Conservation (phyloP, 2,113 vertebrate genomes). For the Benitochromis conjunctus region DNA sequence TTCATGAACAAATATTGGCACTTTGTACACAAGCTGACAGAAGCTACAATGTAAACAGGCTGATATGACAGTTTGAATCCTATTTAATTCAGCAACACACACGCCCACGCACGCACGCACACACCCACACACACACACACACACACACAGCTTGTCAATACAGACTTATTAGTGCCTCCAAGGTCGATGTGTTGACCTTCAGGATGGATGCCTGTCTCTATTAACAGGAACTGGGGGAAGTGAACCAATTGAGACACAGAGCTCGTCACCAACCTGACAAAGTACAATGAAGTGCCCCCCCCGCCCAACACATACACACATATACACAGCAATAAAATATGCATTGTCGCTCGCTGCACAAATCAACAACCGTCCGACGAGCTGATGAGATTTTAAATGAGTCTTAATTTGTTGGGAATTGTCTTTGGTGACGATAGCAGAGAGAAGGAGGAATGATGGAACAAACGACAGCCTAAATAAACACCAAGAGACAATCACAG, state of each 20-base stretch:
- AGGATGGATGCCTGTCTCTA: constrained; percentile 52
- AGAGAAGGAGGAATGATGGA: background rate
- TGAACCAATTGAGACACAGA: constrained; percentile 49
- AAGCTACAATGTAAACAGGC: background rate
- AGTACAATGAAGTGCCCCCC: constrained; percentile 32
- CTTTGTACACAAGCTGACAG: background rate
- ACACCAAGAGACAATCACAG: background rate
- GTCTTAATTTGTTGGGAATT: constrained; percentile 65
- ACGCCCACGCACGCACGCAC: background rate
- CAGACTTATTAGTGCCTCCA: constrained; percentile 54
- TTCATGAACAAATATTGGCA: background rate
- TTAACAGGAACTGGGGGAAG: constrained; percentile 50
- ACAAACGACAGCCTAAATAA: background rate
- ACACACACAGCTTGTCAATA: constrained; percentile 35
- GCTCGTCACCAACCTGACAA: constrained; percentile 42
- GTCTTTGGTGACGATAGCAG: constrained; percentile 39
- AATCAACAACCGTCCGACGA: constrained; percentile 55
- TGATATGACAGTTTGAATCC: background rate
- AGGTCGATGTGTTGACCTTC: constrained; percentile 58
- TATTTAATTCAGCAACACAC: background rate
- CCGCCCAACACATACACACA: background rate
- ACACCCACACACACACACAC: background rate
- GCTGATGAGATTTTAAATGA: constrained; percentile 66
- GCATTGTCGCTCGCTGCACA: constrained; percentile 41
- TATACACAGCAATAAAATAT: constrained; percentile 51